phyloP scores from a whole-genome alignment of 37 sponge, comb jelly and placozoan species.

The Dysidea cf. avara region DNA sequence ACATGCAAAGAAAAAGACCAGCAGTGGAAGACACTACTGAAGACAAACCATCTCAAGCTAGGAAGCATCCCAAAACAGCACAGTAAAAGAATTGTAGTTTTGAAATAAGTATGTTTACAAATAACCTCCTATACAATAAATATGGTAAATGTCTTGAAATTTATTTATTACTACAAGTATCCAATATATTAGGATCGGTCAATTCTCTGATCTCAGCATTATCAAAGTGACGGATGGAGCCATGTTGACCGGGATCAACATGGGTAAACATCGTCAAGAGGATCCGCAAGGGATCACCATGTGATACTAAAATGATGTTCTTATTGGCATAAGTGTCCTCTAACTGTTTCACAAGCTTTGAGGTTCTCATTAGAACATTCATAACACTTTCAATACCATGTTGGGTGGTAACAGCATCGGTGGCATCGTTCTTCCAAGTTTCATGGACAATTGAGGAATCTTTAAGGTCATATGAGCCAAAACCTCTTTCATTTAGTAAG shows the following conservation, averaged over 20 bases:
- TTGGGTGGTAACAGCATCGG: conserved; percentile 8
- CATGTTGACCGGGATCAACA: conserved; percentile 6
- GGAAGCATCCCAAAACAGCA: too few relatives aligned
- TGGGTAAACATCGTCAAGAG: conserved; percentile 17
- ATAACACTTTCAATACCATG: conserved; percentile 34
- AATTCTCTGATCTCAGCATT: conserved; percentile 44
- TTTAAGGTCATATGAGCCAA: too few relatives aligned
- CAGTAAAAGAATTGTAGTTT: too few relatives aligned
- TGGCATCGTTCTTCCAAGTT: conserved; percentile 8
- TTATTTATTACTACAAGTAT: neutral
- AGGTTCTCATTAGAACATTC: neutral
- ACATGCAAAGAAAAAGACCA: neutral
- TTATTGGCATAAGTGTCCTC: conserved; percentile 15
- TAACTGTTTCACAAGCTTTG: conserved; percentile 1
- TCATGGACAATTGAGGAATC: too few relatives aligned
- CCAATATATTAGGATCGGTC: neutral
- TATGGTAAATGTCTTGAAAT: too few relatives aligned
- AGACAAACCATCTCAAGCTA: too few relatives aligned
- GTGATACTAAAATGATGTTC: conserved; percentile 33
- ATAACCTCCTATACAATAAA: too few relatives aligned
- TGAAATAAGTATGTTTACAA: too few relatives aligned
- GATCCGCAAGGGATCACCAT: conserved; percentile 32
- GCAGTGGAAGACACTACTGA: too few relatives aligned
- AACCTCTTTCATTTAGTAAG: conserved; percentile 6
- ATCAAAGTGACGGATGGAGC: neutral